Conservation (phyloP, 2,888 invertebrate species). For the Odontomyia ornata region DNA sequence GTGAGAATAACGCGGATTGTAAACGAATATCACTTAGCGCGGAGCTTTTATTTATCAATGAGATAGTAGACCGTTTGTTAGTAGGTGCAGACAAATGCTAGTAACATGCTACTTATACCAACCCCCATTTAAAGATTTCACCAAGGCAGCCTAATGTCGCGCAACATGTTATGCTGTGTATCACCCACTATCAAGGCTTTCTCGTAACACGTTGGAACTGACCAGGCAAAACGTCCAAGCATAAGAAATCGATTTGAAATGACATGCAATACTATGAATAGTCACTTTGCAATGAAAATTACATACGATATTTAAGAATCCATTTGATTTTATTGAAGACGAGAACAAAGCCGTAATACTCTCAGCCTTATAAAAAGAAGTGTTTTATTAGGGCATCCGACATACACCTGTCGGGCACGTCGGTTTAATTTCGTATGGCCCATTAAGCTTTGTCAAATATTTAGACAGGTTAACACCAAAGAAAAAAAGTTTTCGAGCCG, state of each 20-base stretch:
- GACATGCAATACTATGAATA: background rate
- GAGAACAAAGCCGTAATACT: no score
- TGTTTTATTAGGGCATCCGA: no score
- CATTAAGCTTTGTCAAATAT: no score
- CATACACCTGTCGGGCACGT: no score
- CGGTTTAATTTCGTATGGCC: no score
- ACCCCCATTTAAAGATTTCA: background rate
- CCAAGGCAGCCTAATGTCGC: no score
- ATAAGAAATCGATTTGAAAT: background rate
- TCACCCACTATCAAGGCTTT: background rate
- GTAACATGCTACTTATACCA: background rate
- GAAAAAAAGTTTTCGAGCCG: no score
- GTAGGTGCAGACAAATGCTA: background rate
- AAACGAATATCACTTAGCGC: slow-evolving; percentile 3
- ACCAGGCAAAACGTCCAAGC: background rate
- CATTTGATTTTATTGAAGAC: no score
- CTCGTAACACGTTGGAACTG: background rate
- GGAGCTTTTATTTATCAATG: slow-evolving; percentile 32
- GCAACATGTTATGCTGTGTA: background rate
- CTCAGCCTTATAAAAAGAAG: no score
- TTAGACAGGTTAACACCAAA: no score
- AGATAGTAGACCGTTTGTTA: background rate
- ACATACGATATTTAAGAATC: no score
- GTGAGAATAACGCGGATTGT: slow-evolving; percentile 3
- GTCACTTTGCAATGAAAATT: no score